Conservation (phyloP, 2,888 invertebrate genomes). For the Hirudinaria manillensis region DNA sequence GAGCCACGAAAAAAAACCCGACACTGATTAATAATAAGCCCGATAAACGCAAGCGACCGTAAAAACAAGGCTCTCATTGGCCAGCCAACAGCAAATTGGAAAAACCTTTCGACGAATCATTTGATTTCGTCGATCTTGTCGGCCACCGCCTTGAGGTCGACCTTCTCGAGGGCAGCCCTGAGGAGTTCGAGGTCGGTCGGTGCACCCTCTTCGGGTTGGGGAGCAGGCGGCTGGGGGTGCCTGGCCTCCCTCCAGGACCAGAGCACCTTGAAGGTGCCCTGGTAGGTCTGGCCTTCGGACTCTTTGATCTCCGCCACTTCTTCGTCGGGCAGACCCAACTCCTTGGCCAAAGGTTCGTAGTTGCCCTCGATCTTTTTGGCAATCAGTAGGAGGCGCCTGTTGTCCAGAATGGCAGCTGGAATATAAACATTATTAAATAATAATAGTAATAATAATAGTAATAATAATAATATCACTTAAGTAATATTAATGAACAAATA, state of each 20-base stretch:
- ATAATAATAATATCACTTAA: conserved; percentile 5
- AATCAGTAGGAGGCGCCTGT: conserved; percentile 34
- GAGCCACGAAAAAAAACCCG: too few relatives aligned
- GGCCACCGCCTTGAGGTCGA: conserved; percentile 19
- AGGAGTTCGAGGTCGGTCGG: conserved; percentile 13
- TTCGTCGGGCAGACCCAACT: conserved; percentile 33
- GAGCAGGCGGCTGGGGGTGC: conserved; percentile 13
- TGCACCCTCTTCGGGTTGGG: conserved; percentile 14
- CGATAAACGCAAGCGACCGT: too few relatives aligned
- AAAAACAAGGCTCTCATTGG: too few relatives aligned
- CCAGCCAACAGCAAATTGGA: too few relatives aligned
- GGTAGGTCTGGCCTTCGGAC: conserved; percentile 34
- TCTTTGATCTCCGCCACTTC: conserved; percentile 35
- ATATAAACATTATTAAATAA: background rate
- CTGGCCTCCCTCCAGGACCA: conserved; percentile 35
- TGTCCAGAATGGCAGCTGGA: conserved; percentile 31
- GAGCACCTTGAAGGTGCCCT: conserved; percentile 36
- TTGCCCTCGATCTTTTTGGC: conserved; percentile 34
- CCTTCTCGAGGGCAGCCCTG: conserved; percentile 25
- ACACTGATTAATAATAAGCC: too few relatives aligned
- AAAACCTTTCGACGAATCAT: too few relatives aligned
- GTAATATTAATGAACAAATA: too few relatives aligned
- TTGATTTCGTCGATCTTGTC: conserved; percentile 26
- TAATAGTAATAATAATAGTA: background rate
- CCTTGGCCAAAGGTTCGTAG: conserved; percentile 30